Conservation (phyloP, 2,888 invertebrate genomes). For the Diplazon laetatorius region DNA sequence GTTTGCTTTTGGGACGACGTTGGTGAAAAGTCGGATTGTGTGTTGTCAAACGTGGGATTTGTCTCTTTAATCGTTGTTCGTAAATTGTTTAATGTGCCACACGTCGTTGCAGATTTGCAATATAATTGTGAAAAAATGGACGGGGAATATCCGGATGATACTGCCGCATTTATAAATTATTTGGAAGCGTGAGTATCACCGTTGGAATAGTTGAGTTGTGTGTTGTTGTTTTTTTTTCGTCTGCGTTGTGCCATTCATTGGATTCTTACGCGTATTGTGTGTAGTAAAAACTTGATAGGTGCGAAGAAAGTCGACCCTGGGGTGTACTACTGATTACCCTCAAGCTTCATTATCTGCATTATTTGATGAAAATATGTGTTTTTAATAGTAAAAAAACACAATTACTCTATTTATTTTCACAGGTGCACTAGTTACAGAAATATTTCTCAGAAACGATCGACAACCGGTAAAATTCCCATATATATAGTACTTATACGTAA, state of each 20-base stretch:
- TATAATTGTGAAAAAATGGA: slow-evolving; percentile 66
- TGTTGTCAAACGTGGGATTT: slow-evolving; percentile 23
- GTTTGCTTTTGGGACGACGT: slow-evolving; percentile 64
- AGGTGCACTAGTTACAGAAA: not conserved
- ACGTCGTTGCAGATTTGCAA: slow-evolving; percentile 2
- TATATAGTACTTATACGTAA: too few species aligned
- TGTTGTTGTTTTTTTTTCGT: too few species aligned
- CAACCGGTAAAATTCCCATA: not conserved
- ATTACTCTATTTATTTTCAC: not conserved
- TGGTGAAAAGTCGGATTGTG: slow-evolving; percentile 26
- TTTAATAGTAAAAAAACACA: not conserved
- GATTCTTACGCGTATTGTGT: not conserved
- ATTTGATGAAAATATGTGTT: too few species aligned
- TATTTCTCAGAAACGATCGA: not conserved
- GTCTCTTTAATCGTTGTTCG: slow-evolving; percentile 9
- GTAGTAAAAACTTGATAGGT: slow-evolving; percentile 48
- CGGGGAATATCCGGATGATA: slow-evolving; percentile 73
- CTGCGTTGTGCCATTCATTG: slow-evolving; percentile 10
- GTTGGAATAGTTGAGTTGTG: not conserved
- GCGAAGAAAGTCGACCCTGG: too few species aligned
- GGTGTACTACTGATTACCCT: too few species aligned
- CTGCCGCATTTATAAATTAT: slow-evolving; percentile 70
- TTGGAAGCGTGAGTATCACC: slow-evolving; percentile 76
- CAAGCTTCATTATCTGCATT: too few species aligned
- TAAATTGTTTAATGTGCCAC: slow-evolving; percentile 38